phyloP scores from a whole-genome alignment of 2,888 invertebrate genomes.

The Steromphala cineraria region DNA sequence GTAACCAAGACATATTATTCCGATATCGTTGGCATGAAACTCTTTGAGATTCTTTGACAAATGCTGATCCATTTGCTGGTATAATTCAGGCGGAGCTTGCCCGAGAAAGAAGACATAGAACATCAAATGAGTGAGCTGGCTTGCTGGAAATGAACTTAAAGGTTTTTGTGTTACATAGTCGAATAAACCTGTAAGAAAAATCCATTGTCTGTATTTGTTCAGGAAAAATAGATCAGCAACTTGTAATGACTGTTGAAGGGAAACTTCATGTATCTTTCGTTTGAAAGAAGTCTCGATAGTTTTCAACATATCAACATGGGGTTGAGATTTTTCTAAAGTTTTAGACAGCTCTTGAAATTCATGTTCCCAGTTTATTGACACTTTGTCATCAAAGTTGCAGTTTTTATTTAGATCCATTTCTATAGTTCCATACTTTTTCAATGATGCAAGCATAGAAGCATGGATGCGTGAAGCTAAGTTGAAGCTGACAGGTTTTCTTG shows the following conservation, averaged over 20 bases:
- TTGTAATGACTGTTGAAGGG: neutral
- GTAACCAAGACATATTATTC: neutral
- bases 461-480: neutral
- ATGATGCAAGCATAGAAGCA: neutral
- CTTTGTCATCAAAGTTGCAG: too few species aligned
- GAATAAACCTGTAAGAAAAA: neutral
- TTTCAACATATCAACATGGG: too few species aligned
- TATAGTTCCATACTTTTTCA: too few species aligned
- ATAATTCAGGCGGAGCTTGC: neutral
- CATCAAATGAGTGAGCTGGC: neutral
- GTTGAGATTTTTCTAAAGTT: too few species aligned
- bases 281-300: neutral
- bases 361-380: too few species aligned
- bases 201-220: neutral
- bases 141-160: neutral
- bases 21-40: neutral
- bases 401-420: too few species aligned
- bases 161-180: neutral
- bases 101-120: neutral
- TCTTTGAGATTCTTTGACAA: neutral
- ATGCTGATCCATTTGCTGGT: neutral
- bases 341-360: too few species aligned
- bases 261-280: neutral
- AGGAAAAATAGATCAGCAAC: neutral
- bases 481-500: neutral